Evolutionary conservation across 2,888 invertebrate species (phyloP), one percentile per base, ranked within the genome.

Genomic region (Cantharis nigra): DNA sequence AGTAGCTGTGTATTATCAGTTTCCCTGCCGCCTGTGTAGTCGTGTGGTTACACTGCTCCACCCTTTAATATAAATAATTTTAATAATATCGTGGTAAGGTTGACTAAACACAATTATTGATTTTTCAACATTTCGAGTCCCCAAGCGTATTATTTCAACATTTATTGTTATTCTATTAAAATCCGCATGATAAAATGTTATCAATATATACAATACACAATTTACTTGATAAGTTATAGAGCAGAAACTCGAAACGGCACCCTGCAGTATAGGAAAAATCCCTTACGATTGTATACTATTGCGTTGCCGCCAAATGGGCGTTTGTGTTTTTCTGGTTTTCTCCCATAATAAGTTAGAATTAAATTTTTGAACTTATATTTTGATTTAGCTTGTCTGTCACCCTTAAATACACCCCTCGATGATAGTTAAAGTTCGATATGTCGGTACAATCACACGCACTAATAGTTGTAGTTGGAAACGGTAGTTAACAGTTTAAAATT

Each of bases 401-500:
- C 73, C 64, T 71, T 72, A 69, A 28, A 70, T 10, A 63, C 63
- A 49, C 30, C 63, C 73, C 65, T 20, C 26, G 20, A 23, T 64
- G 63, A 70, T 70, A 71, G 72, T 70, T 70, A 63, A 23, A 70
- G 73, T 67, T 70, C 70, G 76, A 77, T 73, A 73, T 70, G 70
- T 33, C 18, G n/a, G 26, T 30, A 67, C 62, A 67, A 20, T 23
- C 76, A 63, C 23, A 72, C 72, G 70, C 65, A 64, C 30, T 49
- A 18, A 70, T 72, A 72, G 63, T 70, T 71, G 49, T 26, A 63
- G 67, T 14, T 69, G 73, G 62, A 20, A 30, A 28, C 33, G 16
- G n/a, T 26, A 69, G 69, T 63, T 69, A 64, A 28, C 69, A 71
- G 71, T 74, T 71, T 74, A 74, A 77, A 77, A 74, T 63, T 74